These are phyloP conservation scores for Cephus runcator DNA, from an alignment of 2,888 invertebrate species.

Conservation along the genomic window DNA sequence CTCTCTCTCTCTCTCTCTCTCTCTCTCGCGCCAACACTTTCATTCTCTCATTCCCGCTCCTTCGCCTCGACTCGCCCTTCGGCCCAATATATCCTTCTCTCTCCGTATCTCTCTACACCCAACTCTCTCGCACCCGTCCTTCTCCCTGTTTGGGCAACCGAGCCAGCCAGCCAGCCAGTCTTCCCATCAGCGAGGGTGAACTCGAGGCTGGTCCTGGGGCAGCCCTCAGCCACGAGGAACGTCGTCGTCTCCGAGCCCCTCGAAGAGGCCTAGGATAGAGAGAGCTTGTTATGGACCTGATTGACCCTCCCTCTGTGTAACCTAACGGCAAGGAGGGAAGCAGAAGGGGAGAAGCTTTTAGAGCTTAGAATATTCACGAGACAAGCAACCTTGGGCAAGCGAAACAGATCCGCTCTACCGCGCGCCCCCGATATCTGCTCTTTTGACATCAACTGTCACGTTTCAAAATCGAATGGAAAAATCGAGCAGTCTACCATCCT, in stretches of 20 bases:
- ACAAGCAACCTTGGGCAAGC: constrained; percentile 52
- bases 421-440: constrained; percentile 20
- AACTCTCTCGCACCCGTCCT: background rate
- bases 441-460: constrained; percentile 20
- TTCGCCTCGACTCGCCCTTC: background rate
- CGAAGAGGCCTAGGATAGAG: constrained; percentile 27
- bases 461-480: background rate
- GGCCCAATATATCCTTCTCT: constrained; percentile 21
- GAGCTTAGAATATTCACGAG: constrained; percentile 65
- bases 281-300: constrained; percentile 63
- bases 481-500: background rate
- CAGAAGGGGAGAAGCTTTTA: constrained; percentile 58
- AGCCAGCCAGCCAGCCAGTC: background rate
- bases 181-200: background rate
- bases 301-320: constrained; percentile 57
- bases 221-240: background rate
- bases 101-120: constrained; percentile 19
- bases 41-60: constrained; percentile 10
- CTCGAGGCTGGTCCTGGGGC: background rate
- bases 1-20: constrained; percentile 14
- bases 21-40: background rate
- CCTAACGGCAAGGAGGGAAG: constrained; percentile 45
- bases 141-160: background rate
- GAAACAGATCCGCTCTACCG: constrained; percentile 29
- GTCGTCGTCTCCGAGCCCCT: background rate